These are phyloP conservation scores for Nothura maculosa DNA, from an alignment of 2,797 vertebrate genomes.

Conservation along the genomic window DNA sequence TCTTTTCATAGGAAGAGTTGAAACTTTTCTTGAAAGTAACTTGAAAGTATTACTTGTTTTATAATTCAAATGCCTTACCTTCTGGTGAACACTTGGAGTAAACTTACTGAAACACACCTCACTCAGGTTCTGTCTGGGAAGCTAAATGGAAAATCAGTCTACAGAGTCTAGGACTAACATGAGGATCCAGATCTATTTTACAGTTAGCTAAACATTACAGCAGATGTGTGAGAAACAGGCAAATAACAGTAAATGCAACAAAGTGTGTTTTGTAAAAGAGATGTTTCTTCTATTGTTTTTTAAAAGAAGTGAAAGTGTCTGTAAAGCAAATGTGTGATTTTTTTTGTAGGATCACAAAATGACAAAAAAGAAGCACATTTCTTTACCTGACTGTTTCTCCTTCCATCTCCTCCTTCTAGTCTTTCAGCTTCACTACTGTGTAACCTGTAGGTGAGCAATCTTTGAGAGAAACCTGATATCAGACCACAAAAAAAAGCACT, in stretches of 20 bases:
- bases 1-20: not conserved
- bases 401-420: not conserved
- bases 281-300: not conserved
- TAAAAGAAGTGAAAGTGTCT: not conserved
- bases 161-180: not conserved
- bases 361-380: not conserved
- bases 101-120: not conserved
- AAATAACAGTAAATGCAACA: not conserved
- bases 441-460: not conserved
- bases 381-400: not conserved
- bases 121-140: not conserved
- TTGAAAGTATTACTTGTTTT: not conserved
- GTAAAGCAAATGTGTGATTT: not conserved
- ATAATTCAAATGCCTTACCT: not conserved
- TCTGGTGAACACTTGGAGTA: not conserved
- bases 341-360: not conserved
- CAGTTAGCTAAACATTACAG: not conserved
- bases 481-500: constrained; percentile 28
- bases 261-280: not conserved
- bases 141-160: not conserved
- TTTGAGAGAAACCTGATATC: constrained; percentile 39
- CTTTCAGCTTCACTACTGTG: not conserved
- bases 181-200: not conserved
- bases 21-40: too few species aligned
- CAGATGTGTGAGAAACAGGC: not conserved